Conservation (phyloP, 2,888 invertebrate genomes). For the Acanthopleura granulata region DNA sequence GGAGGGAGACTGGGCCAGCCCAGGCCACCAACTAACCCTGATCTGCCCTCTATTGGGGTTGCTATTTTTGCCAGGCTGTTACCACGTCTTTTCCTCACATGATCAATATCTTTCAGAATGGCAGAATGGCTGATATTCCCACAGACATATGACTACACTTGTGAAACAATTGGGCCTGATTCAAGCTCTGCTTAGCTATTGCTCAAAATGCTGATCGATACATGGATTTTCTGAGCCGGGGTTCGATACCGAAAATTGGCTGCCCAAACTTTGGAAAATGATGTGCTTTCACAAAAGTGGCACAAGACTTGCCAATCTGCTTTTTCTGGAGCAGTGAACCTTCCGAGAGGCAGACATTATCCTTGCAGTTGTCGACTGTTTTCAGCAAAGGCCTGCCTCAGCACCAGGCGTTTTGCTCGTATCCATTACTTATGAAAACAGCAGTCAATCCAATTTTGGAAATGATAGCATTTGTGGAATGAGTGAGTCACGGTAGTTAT, state of each 20-base stretch:
- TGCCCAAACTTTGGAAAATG: slow-evolving; percentile 13
- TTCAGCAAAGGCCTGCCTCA: neutral
- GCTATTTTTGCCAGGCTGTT: slow-evolving; percentile 20
- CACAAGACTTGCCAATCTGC: neutral
- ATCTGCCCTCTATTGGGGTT: slow-evolving; percentile 16
- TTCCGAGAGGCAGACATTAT: no score
- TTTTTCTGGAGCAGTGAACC: neutral
- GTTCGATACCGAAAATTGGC: slow-evolving; percentile 13
- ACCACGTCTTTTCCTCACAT: slow-evolving; percentile 16
- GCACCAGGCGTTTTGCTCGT: neutral
- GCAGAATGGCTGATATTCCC: slow-evolving; percentile 11
- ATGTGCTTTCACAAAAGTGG: neutral
- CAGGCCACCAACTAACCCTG: neutral
- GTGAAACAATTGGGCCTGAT: slow-evolving; percentile 15
- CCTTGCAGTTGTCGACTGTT: neutral
- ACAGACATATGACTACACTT: slow-evolving; percentile 19
- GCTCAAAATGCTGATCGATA: slow-evolving; percentile 13
- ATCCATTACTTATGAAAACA: slow-evolving; percentile 20
- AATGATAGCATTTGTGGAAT: slow-evolving; percentile 13
- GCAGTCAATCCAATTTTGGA: neutral
- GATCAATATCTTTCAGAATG: slow-evolving; percentile 12
- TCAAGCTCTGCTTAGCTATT: slow-evolving; percentile 18
- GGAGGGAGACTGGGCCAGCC: neutral
- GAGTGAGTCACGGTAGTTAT: slow-evolving; percentile 8
- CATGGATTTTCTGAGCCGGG: neutral